Evolutionary conservation across 2,113 vertebrate species (phyloP).

Genomic region (Burhinus oedicnemus): DNA sequence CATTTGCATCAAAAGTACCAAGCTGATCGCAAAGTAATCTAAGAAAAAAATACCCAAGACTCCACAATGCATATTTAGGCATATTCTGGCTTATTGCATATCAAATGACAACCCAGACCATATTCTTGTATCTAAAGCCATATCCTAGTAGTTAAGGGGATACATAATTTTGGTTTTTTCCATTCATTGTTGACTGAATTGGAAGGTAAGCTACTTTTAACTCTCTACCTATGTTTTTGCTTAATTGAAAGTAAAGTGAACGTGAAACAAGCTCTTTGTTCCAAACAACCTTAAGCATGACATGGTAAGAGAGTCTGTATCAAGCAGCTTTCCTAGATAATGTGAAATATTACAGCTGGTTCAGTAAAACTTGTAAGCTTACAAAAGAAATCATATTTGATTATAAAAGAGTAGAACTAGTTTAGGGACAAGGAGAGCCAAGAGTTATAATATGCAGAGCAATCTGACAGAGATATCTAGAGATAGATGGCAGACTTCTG

Average conservation of each 20-base stretch:
- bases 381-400: background rate
- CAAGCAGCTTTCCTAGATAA: background rate
- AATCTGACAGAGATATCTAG: background rate
- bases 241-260: background rate
- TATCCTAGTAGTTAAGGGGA: background rate
- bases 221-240: background rate
- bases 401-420: background rate
- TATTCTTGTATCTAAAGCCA: background rate
- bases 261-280: background rate
- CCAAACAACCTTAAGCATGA: background rate
- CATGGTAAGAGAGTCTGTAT: background rate
- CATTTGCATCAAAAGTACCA: constrained; percentile 74
- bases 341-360: background rate
- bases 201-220: background rate
- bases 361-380: background rate
- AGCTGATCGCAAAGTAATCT: constrained; percentile 64
- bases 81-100: constrained; percentile 8
- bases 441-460: background rate
- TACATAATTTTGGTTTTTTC: background rate
- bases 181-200: background rate
- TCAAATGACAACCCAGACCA: background rate
- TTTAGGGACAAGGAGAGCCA: background rate
- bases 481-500: background rate
- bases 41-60: constrained; percentile 57
- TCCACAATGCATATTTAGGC: constrained; percentile 44